A percentile compares a stretch with the other conserved stretches of the same genome.
These are phyloP conservation scores for Agrotis segetum DNA, from an alignment of 2,888 invertebrate species.

Conservation along the genomic window DNA sequence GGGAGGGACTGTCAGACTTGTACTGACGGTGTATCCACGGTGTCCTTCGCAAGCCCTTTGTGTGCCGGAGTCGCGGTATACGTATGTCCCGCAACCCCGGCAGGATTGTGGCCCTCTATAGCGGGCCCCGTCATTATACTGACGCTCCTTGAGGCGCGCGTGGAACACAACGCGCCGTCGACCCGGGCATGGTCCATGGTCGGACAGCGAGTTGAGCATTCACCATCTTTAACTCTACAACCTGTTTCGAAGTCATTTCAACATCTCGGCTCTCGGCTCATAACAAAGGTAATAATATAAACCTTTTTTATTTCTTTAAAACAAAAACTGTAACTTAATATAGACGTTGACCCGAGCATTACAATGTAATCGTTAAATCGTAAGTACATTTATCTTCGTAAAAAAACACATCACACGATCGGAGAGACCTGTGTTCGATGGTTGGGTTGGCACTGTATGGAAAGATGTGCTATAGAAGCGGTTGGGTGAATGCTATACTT, in stretches of 20 bases:
- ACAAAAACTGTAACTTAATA: constrained; percentile 54
- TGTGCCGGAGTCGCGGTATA: too few species aligned
- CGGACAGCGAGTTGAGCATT: too few species aligned
- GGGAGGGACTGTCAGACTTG: too few species aligned
- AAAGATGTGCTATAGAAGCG: constrained; percentile 11
- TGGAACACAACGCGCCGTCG: too few species aligned
- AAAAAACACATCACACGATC: constrained; percentile 51
- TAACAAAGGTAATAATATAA: constrained; percentile 36
- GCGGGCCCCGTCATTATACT: too few species aligned
- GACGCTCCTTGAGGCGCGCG: too few species aligned
- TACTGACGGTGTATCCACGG: too few species aligned
- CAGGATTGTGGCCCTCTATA: too few species aligned
- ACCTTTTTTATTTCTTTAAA: constrained; percentile 28
- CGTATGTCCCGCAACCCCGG: too few species aligned
- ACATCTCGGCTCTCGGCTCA: constrained; percentile 20
- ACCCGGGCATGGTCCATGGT: too few species aligned
- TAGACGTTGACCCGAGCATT: constrained; percentile 53
- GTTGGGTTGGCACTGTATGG: not conserved
- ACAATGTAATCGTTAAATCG: constrained; percentile 60
- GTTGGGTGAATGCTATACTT: not conserved
- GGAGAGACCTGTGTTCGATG: constrained; percentile 35
- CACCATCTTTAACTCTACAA: constrained; percentile 20
- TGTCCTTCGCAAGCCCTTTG: too few species aligned
- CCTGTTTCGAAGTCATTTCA: constrained; percentile 27
- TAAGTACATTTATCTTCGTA: constrained; percentile 53